Percentiles rank a stretch among this genome's conserved stretches.
Conservation (phyloP, 2,113 vertebrate genomes). For the Pachycephala philippinensis region DNA sequence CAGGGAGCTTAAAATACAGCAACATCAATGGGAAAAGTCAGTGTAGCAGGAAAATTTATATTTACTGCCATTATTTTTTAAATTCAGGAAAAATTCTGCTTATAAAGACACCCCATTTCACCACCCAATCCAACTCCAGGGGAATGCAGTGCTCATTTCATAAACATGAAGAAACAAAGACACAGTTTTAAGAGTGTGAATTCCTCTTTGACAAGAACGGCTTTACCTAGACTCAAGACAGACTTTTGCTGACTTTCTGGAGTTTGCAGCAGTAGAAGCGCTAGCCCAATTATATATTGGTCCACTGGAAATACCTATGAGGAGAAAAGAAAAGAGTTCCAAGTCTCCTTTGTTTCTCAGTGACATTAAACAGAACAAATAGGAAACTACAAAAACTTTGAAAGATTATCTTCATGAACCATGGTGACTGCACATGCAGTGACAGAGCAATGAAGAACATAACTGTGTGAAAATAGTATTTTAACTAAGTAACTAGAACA, state of each 20-base stretch:
- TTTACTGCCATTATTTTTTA: not conserved
- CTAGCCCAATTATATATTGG: conserved; percentile 78
- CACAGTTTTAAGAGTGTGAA: not conserved
- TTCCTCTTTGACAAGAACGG: not conserved
- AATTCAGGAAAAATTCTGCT: not conserved
- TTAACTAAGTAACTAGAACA: not conserved
- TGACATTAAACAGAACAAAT: not conserved
- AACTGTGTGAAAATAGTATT: not conserved
- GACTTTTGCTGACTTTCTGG: conserved; percentile 84
- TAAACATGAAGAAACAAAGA: not conserved
- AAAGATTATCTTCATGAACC: not conserved
- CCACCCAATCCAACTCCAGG: not conserved
- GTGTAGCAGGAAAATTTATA: not conserved
- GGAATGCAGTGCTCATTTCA: not conserved
- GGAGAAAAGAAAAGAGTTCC: not conserved
- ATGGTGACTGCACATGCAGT: not conserved
- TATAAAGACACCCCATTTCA: not conserved
- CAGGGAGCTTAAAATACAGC: not conserved
- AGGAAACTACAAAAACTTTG: not conserved
- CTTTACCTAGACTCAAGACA: conserved; percentile 86
- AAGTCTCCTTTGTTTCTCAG: not conserved
- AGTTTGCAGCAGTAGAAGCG: conserved; percentile 81
- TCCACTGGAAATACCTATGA: conserved; percentile 81
- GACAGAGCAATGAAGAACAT: not conserved
- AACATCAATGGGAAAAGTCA: not conserved